These are phyloP conservation scores for Stenoptilia bipunctidactyla DNA, from an alignment of 2,888 invertebrate genomes.

Conservation along the genomic window DNA sequence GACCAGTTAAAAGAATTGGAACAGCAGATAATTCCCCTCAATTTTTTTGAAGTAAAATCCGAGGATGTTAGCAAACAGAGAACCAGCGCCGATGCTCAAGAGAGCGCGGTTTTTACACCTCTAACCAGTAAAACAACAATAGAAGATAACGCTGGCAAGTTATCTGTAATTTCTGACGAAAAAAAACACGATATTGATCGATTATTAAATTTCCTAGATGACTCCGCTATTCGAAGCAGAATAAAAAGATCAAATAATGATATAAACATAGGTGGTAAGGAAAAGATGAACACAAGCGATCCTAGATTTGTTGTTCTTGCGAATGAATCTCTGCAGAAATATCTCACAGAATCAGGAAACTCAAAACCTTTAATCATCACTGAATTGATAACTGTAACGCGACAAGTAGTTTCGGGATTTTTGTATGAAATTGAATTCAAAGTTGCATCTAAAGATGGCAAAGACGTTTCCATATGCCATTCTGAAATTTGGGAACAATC, in stretches of 20 bases:
- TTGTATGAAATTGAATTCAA: slow-evolving; percentile 70
- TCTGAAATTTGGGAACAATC: slow-evolving; percentile 67
- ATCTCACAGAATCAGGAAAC: slow-evolving; percentile 19
- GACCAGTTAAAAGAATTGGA: slow-evolving; percentile 43
- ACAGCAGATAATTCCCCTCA: slow-evolving; percentile 46
- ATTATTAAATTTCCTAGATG: slow-evolving; percentile 48
- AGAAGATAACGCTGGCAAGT: no score
- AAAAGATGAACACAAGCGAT: no score
- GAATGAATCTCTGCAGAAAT: slow-evolving; percentile 29
- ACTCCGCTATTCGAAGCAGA: slow-evolving; percentile 9
- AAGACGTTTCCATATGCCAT: slow-evolving; percentile 37
- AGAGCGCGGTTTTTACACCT: no score
- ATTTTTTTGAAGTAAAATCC: no score
- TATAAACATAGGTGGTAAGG: no score
- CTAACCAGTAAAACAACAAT: no score
- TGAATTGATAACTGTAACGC: slow-evolving; percentile 47
- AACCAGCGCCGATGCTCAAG: no score
- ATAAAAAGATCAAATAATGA: neutral
- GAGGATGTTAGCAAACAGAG: no score
- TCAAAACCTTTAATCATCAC: slow-evolving; percentile 22
- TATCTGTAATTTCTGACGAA: no score
- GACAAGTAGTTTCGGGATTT: slow-evolving; percentile 66
- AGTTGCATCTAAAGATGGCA: slow-evolving; percentile 69
- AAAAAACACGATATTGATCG: slow-evolving; percentile 38
- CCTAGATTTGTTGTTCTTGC: neutral